phyloP scores from a whole-genome alignment of 2,113 vertebrate genomes.

The Tragulus kanchil region DNA sequence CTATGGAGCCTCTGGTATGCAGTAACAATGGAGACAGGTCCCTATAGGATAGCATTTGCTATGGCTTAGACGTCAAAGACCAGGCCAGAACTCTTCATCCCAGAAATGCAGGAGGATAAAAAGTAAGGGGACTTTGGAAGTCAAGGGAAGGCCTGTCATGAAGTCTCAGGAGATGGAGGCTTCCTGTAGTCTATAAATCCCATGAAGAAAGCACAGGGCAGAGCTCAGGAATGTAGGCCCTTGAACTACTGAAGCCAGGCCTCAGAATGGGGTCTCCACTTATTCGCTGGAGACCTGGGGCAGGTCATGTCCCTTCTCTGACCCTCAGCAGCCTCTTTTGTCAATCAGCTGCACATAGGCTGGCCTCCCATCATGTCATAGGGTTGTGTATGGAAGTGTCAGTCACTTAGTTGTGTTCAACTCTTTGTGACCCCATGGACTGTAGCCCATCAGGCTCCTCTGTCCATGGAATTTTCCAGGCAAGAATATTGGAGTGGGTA shows the following conservation, averaged over 20 bases:
- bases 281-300: neutral
- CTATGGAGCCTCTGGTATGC: neutral
- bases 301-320: accelerated
- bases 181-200: neutral
- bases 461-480: neutral
- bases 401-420: accelerated
- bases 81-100: neutral
- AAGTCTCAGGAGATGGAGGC: neutral
- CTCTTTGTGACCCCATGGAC: neutral
- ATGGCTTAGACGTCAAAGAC: constrained; percentile 53
- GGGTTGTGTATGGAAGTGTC: neutral
- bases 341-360: accelerated
- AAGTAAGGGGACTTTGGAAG: neutral
- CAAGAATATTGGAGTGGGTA: neutral
- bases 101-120: neutral
- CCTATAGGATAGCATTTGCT: constrained; percentile 27
- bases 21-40: constrained; percentile 70
- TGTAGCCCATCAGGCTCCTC: neutral
- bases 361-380: accelerated
- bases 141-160: neutral
- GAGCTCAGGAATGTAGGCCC: accelerated
- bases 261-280: neutral
- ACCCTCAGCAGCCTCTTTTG: neutral
- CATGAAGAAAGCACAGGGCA: accelerated
- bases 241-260: neutral